Conservation (phyloP, 2,797 vertebrate species). For the Phrynocephalus forsythii region DNA sequence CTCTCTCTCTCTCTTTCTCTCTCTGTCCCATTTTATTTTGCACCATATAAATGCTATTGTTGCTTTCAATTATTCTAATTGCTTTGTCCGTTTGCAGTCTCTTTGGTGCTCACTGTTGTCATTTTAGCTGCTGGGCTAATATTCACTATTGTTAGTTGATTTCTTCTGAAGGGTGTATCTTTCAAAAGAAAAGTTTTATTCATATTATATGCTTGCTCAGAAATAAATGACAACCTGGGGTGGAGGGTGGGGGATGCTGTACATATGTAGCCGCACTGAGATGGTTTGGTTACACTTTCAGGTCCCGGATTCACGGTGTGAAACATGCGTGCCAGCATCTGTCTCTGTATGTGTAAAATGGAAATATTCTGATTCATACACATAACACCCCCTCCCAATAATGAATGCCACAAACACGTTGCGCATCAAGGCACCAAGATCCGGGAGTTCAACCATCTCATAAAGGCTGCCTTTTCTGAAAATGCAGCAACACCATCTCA, state of each 20-base stretch:
- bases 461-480: slow-evolving; percentile 13
- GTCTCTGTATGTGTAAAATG: background rate
- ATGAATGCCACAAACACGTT: slow-evolving; percentile 15
- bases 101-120: background rate
- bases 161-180: background rate
- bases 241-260: no score
- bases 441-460: background rate
- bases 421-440: background rate
- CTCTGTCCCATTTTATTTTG: background rate
- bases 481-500: background rate
- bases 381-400: background rate
- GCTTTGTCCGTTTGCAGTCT: background rate
- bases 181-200: background rate
- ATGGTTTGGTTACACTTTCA: background rate
- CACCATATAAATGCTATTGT: background rate
- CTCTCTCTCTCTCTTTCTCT: background rate
- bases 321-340: background rate
- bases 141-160: background rate
- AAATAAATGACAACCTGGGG: background rate
- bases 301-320: no score
- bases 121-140: background rate
- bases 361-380: slow-evolving; percentile 16
- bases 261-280: background rate
- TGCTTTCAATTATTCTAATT: background rate
- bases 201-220: background rate